Evolutionary conservation across 2,113 vertebrate genomes (phyloP).

Genomic region (Pterocles orientalis): DNA sequence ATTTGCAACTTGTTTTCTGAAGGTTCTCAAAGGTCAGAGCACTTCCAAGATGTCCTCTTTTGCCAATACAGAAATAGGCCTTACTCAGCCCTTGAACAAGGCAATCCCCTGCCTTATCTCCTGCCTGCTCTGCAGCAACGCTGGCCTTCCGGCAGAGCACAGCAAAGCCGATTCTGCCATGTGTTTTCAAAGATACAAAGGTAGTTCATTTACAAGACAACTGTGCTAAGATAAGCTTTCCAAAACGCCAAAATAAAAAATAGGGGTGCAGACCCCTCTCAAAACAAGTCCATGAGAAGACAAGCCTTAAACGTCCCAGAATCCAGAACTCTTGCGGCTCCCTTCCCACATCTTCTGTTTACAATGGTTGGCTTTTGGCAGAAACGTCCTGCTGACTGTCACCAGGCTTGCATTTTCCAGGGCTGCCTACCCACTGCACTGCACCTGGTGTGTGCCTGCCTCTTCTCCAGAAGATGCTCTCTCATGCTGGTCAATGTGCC

Average conservation of each 20-base stretch:
- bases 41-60: not conserved
- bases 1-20: not conserved
- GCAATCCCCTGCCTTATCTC: not conserved
- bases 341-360: not conserved
- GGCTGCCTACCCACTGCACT: not conserved
- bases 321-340: not conserved
- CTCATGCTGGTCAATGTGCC: accelerated
- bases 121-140: not conserved
- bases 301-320: not conserved
- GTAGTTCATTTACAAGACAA: not conserved
- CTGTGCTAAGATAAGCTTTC: not conserved
- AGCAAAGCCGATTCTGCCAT: not conserved
- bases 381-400: not conserved
- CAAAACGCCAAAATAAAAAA: not conserved
- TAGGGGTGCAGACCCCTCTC: not conserved
- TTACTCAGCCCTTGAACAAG: not conserved
- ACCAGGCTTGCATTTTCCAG: not conserved
- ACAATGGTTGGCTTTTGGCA: not conserved
- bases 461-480: not conserved
- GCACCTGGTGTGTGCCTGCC: not conserved
- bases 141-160: not conserved
- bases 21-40: not conserved
- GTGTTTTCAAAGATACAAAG: not conserved
- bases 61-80: not conserved
- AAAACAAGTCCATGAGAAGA: not conserved